Conservation (phyloP, 2,888 invertebrate species). For the Emmelina monodactyla region DNA sequence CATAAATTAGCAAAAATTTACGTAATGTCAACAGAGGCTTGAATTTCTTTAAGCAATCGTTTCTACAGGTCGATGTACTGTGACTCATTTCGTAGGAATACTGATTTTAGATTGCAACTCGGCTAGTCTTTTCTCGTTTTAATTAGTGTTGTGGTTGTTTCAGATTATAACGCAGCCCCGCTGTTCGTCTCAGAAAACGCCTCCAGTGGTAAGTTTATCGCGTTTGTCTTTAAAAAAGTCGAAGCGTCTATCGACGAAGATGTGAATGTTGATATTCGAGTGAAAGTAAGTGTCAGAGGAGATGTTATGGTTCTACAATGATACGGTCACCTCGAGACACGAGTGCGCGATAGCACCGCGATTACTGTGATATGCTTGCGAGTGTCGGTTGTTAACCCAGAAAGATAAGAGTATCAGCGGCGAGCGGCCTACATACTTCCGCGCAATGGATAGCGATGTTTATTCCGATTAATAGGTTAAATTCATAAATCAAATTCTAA, state of each 20-base stretch:
- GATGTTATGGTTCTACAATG: background rate
- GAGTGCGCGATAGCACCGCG: slow-evolving; percentile 25
- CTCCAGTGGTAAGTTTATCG: slow-evolving; percentile 53
- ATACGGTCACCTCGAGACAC: too few relatives aligned
- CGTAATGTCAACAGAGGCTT: too few relatives aligned
- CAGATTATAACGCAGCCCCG: slow-evolving; percentile 66
- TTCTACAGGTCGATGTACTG: too few relatives aligned
- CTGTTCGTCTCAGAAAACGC: slow-evolving; percentile 66
- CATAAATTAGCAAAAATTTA: too few relatives aligned
- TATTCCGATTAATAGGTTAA: background rate
- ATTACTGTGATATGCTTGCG: slow-evolving; percentile 45
- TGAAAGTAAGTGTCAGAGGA: too few relatives aligned
- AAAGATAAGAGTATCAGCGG: slow-evolving; percentile 49
- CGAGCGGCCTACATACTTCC: slow-evolving; percentile 60
- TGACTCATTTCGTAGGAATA: too few relatives aligned
- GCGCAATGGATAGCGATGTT: slow-evolving; percentile 18
- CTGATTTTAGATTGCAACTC: too few relatives aligned
- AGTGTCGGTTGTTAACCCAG: slow-evolving; percentile 59
- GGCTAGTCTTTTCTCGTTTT: too few relatives aligned
- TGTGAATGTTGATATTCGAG: too few relatives aligned
- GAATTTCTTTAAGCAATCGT: too few relatives aligned
- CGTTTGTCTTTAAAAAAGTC: background rate
- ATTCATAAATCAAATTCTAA: background rate
- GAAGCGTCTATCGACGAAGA: background rate
- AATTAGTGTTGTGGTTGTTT: too few relatives aligned